Evolutionary conservation across 2,888 invertebrate species (phyloP), one percentile per base, ranked within the genome.

Genomic region (Stenodema calcarata): DNA sequence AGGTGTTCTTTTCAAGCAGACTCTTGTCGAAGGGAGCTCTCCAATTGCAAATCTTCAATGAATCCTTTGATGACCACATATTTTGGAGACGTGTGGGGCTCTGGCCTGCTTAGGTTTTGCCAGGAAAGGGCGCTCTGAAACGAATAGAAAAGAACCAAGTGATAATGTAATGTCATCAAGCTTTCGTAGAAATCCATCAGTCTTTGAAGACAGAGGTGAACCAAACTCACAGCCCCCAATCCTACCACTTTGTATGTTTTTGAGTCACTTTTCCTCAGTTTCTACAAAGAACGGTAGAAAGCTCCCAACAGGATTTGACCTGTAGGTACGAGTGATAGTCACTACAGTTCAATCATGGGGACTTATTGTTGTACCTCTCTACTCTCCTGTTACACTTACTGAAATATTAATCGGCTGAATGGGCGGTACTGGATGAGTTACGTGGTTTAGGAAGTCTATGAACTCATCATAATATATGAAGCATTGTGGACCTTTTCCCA

Each of bases 371-470:
- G n/a, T n/a, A n/a, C n/a, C n/a, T n/a, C n/a, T n/a, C n/a, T n/a
- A n/a, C n/a, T n/a, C n/a, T 47, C 16, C 47, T 47, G 6, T 62
- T n/a, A 54, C 0, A 85, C 87, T 90, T 90, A 93, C 93, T 91
- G 93, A 93, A 73, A 92, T 90, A 89, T 93, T 93, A 11, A 92
- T 91, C 11, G 93, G 93, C 87, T 90, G 89, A 4, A 92, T 91
- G 62, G 92, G 93, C 30, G 92, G 89, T 86, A 92, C 90, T 0
- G 93, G 93, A 89, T 92, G 92, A 14, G 93, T 92, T 90, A 93
- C 93, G 89, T 95, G 93, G 90, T 96, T 94, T 87, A 97, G 91
- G 90, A 96, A 96, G 62, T 92, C 90, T 89, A 96, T 90, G 86
- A 97, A 91, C 90, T 96, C 95, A 0, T 93, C 92, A 87, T 94